These are phyloP conservation scores for Aporophyla nigra DNA, from an alignment of 2,888 invertebrate genomes.

Conservation along the genomic window DNA sequence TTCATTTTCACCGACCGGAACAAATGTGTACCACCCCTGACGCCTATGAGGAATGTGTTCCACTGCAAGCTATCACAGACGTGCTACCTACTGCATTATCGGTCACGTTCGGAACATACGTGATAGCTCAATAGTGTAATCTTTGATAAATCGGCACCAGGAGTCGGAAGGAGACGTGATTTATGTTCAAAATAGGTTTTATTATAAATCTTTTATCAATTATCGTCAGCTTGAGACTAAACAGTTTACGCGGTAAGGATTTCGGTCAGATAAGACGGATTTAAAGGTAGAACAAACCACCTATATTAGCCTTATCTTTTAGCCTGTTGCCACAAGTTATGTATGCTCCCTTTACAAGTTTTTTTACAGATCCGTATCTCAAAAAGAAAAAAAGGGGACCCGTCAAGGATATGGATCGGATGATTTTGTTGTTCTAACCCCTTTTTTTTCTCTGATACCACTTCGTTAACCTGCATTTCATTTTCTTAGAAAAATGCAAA, in stretches of 20 bases:
- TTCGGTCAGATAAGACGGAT: not conserved
- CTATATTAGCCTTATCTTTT: not conserved
- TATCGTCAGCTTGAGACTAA: too few species aligned
- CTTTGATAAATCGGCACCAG: not conserved
- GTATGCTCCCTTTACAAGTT: not conserved
- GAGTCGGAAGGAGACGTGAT: conserved; percentile 15
- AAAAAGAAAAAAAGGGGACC: not conserved
- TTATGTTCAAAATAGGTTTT: not conserved
- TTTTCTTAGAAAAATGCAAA: too few species aligned
- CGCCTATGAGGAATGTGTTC: not conserved
- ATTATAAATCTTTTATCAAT: not conserved
- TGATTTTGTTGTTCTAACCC: not conserved
- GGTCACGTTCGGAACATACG: conserved; percentile 52
- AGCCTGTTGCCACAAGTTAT: too few species aligned
- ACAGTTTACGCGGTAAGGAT: too few species aligned
- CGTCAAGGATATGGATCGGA: not conserved
- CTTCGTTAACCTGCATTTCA: not conserved
- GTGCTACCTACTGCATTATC: conserved; percentile 43
- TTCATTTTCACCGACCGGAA: not conserved
- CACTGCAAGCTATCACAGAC: conserved; percentile 21
- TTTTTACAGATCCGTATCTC: not conserved
- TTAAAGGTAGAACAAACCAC: not conserved
- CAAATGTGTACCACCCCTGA: not conserved
- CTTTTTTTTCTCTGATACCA: not conserved
- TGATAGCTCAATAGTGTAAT: conserved; percentile 27